A percentile compares a stretch with the other conserved stretches of the same genome.
These are phyloP conservation scores for Sarcophaga peregrina DNA, from an alignment of 1,140 invertebrate genomes.

Conservation along the genomic window DNA sequence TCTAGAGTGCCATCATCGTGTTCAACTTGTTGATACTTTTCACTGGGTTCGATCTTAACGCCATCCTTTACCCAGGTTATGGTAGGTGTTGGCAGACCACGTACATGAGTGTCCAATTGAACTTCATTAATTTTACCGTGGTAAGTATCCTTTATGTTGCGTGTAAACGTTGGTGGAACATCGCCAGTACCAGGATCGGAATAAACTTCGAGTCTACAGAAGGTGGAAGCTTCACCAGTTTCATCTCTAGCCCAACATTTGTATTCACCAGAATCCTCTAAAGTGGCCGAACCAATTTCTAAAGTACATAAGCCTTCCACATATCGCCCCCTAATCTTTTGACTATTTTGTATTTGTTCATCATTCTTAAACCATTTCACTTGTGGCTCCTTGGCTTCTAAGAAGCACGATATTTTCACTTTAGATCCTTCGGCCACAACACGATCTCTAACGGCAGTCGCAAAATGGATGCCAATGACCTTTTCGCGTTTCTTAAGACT, in stretches of 20 bases:
- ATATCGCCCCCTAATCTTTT: constrained; percentile 70
- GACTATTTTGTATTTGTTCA: constrained; percentile 57
- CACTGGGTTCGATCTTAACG: constrained; percentile 68
- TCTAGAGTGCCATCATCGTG: constrained; percentile 78
- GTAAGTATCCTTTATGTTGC: constrained; percentile 72
- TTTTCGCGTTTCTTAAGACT: constrained; percentile 63
- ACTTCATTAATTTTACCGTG: constrained; percentile 77
- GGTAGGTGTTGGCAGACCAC: constrained; percentile 75
- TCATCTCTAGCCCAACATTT: constrained; percentile 74
- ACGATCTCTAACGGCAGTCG: constrained; percentile 74
- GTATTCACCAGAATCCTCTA: constrained; percentile 73
- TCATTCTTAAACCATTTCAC: constrained; percentile 84
- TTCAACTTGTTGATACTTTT: constrained; percentile 69
- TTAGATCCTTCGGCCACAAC: constrained; percentile 79
- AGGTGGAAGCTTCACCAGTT: constrained; percentile 58
- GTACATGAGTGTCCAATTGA: constrained; percentile 80
- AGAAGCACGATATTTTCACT: constrained; percentile 85
- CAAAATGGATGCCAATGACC: constrained; percentile 63
- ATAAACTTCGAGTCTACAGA: constrained; percentile 60
- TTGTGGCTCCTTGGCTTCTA: constrained; percentile 80
- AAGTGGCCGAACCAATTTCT: constrained; percentile 70
- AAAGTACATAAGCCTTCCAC: constrained; percentile 75
- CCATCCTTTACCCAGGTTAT: constrained; percentile 84
- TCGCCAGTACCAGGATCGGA: constrained; percentile 60
- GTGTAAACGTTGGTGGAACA: constrained; percentile 64